Evolutionary conservation across 1,140 invertebrate genomes (phyloP).

Genomic region (Cepaea nemoralis): DNA sequence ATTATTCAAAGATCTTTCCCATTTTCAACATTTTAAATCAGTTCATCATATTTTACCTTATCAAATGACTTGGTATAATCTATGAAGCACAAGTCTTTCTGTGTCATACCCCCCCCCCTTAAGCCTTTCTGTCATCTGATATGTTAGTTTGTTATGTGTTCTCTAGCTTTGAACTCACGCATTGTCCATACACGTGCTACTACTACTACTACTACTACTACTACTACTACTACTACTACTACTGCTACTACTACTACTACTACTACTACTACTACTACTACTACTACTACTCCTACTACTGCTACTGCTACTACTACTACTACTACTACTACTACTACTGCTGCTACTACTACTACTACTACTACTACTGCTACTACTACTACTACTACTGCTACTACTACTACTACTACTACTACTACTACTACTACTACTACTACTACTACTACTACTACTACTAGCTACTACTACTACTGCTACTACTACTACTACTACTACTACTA

Average conservation of each 20-base stretch:
- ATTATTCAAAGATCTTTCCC: no score
- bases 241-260: constrained; percentile 10
- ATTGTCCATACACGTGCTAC: no score
- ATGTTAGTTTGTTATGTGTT: constrained; percentile 5
- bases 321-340: constrained; percentile 10
- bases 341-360: constrained; percentile 10
- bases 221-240: constrained; percentile 10
- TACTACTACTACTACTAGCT: constrained; percentile 11
- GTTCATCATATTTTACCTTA: no score
- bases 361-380: constrained; percentile 10
- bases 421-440: constrained; percentile 10
- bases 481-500: constrained; percentile 3
- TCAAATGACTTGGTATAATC: no score
- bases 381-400: constrained; percentile 10
- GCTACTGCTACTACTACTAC: no score
- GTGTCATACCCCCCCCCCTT: no score
- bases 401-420: constrained; percentile 10
- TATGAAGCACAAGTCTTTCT: no score
- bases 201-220: constrained; percentile 10
- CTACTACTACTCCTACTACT: no score
- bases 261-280: no score
- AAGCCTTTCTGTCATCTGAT: no score
- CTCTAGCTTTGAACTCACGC: no score
- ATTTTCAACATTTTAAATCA: no score
- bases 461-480: constrained; percentile 9